A percentile compares a stretch with the other conserved stretches of the same genome.
phyloP scores from a whole-genome alignment of 2,113 vertebrate species.

The Nerophis ophidion region DNA sequence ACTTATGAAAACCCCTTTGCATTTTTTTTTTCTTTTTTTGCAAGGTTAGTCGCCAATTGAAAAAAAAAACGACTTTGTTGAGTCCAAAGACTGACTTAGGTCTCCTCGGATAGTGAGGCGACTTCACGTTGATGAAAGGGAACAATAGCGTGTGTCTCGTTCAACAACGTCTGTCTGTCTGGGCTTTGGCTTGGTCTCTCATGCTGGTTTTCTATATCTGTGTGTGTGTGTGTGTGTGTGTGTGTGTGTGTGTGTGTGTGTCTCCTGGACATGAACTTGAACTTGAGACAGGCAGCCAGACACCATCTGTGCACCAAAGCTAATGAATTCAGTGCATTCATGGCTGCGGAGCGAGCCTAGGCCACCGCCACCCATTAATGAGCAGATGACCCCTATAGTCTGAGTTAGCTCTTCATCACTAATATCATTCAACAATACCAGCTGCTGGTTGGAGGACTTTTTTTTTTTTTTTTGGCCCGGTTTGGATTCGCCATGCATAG shows the following conservation, averaged over 20 bases:
- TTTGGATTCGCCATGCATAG: no score
- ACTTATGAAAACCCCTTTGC: constrained; percentile 3
- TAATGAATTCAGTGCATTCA: constrained; percentile 74
- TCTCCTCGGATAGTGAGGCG: constrained; percentile 28
- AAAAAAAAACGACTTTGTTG: constrained; percentile 5
- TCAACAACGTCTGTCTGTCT: constrained; percentile 65
- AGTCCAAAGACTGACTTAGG: not conserved
- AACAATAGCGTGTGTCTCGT: constrained; percentile 60
- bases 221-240: constrained; percentile 35
- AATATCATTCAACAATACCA: constrained; percentile 70
- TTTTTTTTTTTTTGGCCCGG: not conserved
- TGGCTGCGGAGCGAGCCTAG: constrained; percentile 59
- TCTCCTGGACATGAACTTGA: constrained; percentile 72
- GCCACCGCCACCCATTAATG: constrained; percentile 66
- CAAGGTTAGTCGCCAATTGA: constrained; percentile 4
- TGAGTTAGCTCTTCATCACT: constrained; percentile 67
- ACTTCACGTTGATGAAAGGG: constrained; percentile 56
- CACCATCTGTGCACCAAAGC: constrained; percentile 68
- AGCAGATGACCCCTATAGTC: constrained; percentile 70
- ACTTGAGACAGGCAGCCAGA: constrained; percentile 73
- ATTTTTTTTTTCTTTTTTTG: constrained; percentile 8
- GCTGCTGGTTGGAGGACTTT: constrained; percentile 51
- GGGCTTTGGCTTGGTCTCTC: constrained; percentile 47
- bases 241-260: constrained; percentile 40
- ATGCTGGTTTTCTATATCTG: constrained; percentile 11